Evolutionary conservation across 2,113 vertebrate genomes (phyloP).

Genomic region (Picathartes gymnocephalus): DNA sequence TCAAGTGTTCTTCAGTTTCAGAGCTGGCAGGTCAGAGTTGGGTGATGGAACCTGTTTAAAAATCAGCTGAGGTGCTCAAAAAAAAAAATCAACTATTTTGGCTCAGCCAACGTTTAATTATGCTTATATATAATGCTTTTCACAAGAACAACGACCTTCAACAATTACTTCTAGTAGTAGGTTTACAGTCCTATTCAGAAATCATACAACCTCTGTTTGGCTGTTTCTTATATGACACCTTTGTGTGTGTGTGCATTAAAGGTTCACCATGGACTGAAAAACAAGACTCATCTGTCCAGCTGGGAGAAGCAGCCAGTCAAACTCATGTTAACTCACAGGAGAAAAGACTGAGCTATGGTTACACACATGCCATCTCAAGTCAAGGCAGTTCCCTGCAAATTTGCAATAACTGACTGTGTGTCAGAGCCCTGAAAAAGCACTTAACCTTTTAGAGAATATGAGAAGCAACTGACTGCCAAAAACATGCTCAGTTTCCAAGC

Average conservation of each 20-base stretch:
- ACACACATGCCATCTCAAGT: not conserved
- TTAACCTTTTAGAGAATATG: not conserved
- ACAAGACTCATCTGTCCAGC: not conserved
- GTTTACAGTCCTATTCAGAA: not conserved
- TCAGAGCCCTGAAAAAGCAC: not conserved
- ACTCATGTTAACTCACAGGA: not conserved
- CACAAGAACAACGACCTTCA: not conserved
- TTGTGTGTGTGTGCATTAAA: not conserved
- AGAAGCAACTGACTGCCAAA: not conserved
- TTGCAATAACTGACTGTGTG: not conserved
- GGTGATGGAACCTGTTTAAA: not conserved
- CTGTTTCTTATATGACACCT: not conserved
- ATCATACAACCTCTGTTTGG: not conserved
- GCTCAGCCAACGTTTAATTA: not conserved
- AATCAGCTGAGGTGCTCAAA: not conserved
- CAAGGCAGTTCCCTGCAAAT: not conserved
- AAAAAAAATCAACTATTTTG: not conserved
- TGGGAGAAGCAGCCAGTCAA: not conserved
- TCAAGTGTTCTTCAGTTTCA: not conserved
- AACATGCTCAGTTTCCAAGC: not conserved
- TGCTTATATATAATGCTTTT: not conserved
- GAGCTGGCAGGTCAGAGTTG: not conserved
- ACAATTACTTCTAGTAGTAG: not conserved
- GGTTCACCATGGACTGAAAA: not conserved
- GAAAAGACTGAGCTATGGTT: not conserved